Conservation (phyloP, 2,113 vertebrate species). For the Jaculus jaculus region DNA sequence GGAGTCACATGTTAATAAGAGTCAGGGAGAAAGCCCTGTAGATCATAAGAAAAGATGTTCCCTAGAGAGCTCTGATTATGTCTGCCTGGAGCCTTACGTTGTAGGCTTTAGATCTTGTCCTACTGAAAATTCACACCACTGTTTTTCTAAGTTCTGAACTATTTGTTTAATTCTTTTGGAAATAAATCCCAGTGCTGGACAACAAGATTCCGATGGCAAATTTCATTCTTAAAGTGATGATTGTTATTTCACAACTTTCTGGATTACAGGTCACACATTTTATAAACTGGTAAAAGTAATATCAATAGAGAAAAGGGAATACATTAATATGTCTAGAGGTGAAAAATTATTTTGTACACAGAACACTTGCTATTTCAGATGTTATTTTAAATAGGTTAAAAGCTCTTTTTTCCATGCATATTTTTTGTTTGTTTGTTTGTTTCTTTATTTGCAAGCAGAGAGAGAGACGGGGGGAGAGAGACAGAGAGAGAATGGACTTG, state of each 20-base stretch:
- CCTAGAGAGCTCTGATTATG: background rate
- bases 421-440: too few species aligned
- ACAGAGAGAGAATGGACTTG: too few species aligned
- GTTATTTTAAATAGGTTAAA: background rate
- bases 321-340: background rate
- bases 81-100: background rate
- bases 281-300: background rate
- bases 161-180: background rate
- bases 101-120: background rate
- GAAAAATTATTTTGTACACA: background rate
- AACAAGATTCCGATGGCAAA: background rate
- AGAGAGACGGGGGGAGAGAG: too few species aligned
- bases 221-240: background rate
- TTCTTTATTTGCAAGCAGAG: too few species aligned
- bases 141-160: background rate
- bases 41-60: background rate
- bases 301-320: conserved; percentile 5
- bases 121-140: conserved; percentile 26
- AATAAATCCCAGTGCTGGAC: conserved; percentile 29
- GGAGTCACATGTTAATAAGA: background rate
- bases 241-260: conserved; percentile 46
- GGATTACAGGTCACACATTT: background rate
- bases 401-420: background rate
- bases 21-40: background rate
- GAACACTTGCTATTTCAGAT: background rate